These are phyloP conservation scores for Eupithecia centaureata DNA, from an alignment of 2,888 invertebrate species.

Conservation along the genomic window DNA sequence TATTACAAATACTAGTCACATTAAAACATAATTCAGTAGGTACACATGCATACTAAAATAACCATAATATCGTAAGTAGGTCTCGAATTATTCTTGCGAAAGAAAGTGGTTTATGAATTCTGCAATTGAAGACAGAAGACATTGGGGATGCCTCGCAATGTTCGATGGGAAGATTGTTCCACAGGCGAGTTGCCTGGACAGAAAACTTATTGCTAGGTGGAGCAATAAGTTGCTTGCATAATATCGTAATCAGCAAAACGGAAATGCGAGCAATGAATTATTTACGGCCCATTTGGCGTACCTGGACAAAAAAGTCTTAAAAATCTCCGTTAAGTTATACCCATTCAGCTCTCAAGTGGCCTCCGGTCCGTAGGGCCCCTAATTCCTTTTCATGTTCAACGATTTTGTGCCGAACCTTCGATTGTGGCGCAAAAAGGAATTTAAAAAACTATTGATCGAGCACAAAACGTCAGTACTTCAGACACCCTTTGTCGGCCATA, in stretches of 20 bases:
- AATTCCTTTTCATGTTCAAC: slow-evolving; percentile 78
- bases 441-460: slow-evolving; percentile 77
- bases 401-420: slow-evolving; percentile 68
- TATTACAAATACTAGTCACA: too few species aligned
- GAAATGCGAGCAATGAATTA: slow-evolving; percentile 63
- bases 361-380: slow-evolving; percentile 64
- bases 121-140: too few species aligned
- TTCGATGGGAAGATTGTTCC: too few species aligned
- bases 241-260: slow-evolving; percentile 38
- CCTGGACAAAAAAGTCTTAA: slow-evolving; percentile 72
- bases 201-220: too few species aligned
- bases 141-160: too few species aligned
- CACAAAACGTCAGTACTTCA: slow-evolving; percentile 73
- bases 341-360: slow-evolving; percentile 78
- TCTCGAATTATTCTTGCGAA: too few species aligned
- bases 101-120: too few species aligned
- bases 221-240: slow-evolving; percentile 1
- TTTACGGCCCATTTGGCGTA: slow-evolving; percentile 74
- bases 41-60: too few species aligned
- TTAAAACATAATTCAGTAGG: too few species aligned
- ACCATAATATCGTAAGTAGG: too few species aligned
- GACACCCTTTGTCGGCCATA: slow-evolving; percentile 77
- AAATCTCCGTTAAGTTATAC: slow-evolving; percentile 74
- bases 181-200: too few species aligned
- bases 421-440: slow-evolving; percentile 69